phyloP scores from a whole-genome alignment of 2,113 vertebrate species.

The Zosterops japonicus region DNA sequence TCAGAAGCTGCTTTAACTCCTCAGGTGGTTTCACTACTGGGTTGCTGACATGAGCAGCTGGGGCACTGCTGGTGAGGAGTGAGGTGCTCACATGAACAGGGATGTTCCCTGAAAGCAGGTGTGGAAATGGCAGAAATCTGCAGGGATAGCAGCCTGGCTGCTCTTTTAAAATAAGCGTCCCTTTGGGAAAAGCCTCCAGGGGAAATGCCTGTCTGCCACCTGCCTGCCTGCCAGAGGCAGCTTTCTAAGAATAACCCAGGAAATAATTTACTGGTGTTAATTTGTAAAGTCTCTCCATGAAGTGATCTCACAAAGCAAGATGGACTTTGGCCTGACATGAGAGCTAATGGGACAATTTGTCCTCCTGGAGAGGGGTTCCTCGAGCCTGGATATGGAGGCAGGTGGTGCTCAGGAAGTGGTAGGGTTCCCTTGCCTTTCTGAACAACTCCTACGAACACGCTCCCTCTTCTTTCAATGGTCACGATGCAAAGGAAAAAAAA shows the following conservation, averaged over 20 bases:
- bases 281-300: conserved; percentile 64
- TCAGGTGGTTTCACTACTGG: background rate
- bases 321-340: conserved; percentile 35
- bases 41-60: background rate
- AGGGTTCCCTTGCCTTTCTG: background rate
- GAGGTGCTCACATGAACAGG: background rate
- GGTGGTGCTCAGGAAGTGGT: background rate
- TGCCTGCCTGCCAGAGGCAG: background rate
- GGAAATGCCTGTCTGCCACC: conserved; percentile 14
- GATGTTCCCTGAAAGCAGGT: background rate
- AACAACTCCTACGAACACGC: fast-evolving
- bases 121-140: background rate
- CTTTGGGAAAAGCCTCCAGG: conserved; percentile 6
- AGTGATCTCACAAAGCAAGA: conserved; percentile 28
- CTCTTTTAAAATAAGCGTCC: background rate
- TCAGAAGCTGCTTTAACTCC: background rate
- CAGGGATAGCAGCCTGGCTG: background rate
- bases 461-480: background rate
- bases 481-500: background rate
- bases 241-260: conserved; percentile 55
- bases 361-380: background rate
- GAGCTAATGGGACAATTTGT: conserved; percentile 37
- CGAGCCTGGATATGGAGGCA: background rate
- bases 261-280: conserved; percentile 52
- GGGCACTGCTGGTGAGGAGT: background rate